Evolutionary conservation across 1,140 invertebrate genomes (phyloP), one percentile per base, ranked within the genome.

Genomic region (Gryon sp.): DNA sequence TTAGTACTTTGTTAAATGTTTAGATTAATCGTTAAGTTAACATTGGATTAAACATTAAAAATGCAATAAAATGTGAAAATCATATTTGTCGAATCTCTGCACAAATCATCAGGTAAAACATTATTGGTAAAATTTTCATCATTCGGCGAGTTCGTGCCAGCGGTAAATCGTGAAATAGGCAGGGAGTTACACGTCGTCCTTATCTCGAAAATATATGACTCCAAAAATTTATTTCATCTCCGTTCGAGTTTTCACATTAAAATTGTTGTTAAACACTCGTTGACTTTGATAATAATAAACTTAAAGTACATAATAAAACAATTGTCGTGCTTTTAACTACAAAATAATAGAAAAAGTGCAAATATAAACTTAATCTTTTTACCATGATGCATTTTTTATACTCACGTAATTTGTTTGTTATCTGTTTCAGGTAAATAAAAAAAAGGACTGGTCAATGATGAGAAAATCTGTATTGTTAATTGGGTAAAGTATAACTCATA

Each of bases 161-260:
- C 72, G 72, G 57, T 76, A 76, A 76, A 76, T 76, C 63, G 63
- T 68, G 46, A 76, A 76, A 76, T 76, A 76, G 55, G n/a, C 62
- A 59, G 55, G 48, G 57, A 36, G 62, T 76, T 63, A 69, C 72
- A 63, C 50, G 63, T 76, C 72, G 69, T 50, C 55, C 55, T 76
- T 76, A 76, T 76, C 72, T 59, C 38, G 55, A 24, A 76, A 68
- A 76, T 68, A 76, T 76, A 76, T 57, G 63, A 62, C 63, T 55
- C 15, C 55, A 43, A 63, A 76, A 76, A 76, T 68, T 76, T 69
- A 57, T 68, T 62, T 76, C 62, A 41, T 59, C 41, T 66, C 45
- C 26, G 43, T 34, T 14, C 48, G 9, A 43, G 45, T 66, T 74
- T 66, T 18, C 20, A 30, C 26, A 55, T 62, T 30, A 53, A 34